Base-by-base conservation (phyloP, 2,888 invertebrate species). In the Stenchaetothrips biformis region DNA sequence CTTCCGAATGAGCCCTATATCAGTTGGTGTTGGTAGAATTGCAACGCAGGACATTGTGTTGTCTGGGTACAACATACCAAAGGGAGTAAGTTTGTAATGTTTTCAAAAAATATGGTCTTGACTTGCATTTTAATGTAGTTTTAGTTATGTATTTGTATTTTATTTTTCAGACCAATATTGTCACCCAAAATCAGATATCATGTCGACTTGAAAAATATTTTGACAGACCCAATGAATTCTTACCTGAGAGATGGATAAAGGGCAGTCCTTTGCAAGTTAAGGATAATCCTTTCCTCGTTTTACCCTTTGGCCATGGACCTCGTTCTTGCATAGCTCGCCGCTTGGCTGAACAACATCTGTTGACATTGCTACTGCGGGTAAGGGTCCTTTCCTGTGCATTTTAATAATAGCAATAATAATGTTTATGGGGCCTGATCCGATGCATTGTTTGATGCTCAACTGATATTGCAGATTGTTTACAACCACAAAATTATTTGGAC, bases 271-370 rank as follows among this genome's bases (percentile, higher is more conserved):
- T 85, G 4, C 83, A 85, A 81, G 85, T 85, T 62, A 83, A 86
- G 4, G 82, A 87, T 8, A 89, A 92, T 87, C 95, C 96, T 0
- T 90, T 87, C 83, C 87, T 95, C 49, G 90, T 93, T 78, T 86
- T 96, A 67, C 96, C 96, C 0, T 96, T 96, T 86, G 96, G 96
- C 0, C 95, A 95, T 86, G 96, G 96, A 0, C 92, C 94, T 80
- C 89, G 96, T 81, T 91, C 94, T 9, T 97, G 96, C 84, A 95
- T 96, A 83, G 96, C 96, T 0, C 89, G 95, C 84, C 89, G 95
- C 84, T 87, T 96, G 79, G 95, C 96, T 0, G 96, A 96, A 85
- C 95, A 95, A 87, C 94, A 94, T 86, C 92, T 96, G 86, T 90
- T 92, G 82, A 89, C 93, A 27, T 87, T 93, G 77, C 85, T 95